Percentiles rank a stretch among this genome's conserved stretches.
phyloP scores from a whole-genome alignment of 2,113 vertebrate species.

The Euleptes europaea region DNA sequence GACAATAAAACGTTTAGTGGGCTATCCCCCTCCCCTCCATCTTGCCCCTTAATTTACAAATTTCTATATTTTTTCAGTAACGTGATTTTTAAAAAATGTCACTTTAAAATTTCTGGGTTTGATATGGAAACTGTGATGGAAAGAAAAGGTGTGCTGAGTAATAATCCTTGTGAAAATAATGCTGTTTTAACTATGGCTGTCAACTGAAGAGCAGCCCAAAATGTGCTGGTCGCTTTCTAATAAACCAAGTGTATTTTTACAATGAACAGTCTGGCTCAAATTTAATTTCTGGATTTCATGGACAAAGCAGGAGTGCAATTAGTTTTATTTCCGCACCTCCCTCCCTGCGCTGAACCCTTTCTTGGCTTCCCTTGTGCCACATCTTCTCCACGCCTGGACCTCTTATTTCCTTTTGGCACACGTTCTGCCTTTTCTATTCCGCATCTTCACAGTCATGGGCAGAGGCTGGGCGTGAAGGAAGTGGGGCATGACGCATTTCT shows the following conservation, averaged over 20 bases:
- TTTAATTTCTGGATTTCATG: constrained; percentile 19
- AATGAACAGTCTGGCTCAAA: constrained; percentile 16
- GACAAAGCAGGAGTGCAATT: accelerated
- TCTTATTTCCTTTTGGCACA: neutral
- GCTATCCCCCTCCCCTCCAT: constrained; percentile 35
- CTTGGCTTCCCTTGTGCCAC: too few species aligned
- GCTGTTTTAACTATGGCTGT: constrained; percentile 17
- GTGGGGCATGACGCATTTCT: neutral
- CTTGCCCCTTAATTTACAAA: constrained; percentile 45
- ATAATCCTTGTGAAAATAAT: constrained; percentile 25
- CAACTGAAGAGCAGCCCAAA: constrained; percentile 47
- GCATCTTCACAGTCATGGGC: neutral
- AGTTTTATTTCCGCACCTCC: neutral
- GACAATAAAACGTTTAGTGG: constrained; percentile 38
- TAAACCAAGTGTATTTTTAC: constrained; percentile 65
- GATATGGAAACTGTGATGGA: constrained; percentile 39
- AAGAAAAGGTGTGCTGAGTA: constrained; percentile 1
- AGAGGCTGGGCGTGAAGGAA: neutral
- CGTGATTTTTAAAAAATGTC: constrained; percentile 52
- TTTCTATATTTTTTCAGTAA: constrained; percentile 53
- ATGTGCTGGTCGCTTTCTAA: constrained; percentile 71
- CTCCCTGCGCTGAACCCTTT: neutral
- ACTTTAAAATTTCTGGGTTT: constrained; percentile 51
- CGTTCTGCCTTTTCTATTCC: neutral
- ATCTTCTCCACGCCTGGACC: neutral